Conservation (phyloP, 2,888 invertebrate species). For the Quadroppia sp. region DNA sequence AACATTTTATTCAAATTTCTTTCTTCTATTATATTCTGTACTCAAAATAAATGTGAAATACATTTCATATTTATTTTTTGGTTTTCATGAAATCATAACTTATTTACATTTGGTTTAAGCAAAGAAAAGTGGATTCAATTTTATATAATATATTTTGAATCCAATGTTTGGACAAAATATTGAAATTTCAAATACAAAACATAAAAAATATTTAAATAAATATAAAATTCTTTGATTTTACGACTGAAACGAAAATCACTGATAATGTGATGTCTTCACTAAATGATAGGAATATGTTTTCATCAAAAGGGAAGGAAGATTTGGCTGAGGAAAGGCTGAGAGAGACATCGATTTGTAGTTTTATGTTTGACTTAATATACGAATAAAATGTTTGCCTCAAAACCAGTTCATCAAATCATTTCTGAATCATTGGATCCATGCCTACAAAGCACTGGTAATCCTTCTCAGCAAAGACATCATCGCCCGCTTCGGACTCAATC, state of each 20-base stretch:
- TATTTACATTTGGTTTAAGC: neutral
- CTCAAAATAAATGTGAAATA: neutral
- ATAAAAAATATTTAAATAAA: neutral
- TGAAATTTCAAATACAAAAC: too few relatives aligned
- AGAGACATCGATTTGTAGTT: conserved; percentile 5
- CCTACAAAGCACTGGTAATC: neutral
- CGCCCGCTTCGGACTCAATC: neutral
- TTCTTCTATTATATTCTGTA: neutral
- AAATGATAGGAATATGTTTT: conserved; percentile 2
- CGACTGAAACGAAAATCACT: neutral
- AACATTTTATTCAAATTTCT: neutral
- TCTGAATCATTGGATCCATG: conserved; percentile 24
- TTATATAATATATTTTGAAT: neutral
- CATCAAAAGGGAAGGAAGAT: neutral
- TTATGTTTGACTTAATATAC: neutral
- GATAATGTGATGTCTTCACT: conserved; percentile 2
- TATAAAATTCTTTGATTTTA: conserved; percentile 11
- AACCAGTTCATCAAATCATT: conserved; percentile 33
- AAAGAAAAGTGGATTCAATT: neutral
- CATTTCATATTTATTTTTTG: neutral
- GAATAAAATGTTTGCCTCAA: neutral
- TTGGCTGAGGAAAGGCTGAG: neutral
- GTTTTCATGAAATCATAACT: neutral
- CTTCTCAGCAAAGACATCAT: neutral
- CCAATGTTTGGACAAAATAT: neutral